These are phyloP conservation scores for Hippocampus barbouri DNA, from an alignment of 2,113 vertebrate genomes.

Conservation along the genomic window DNA sequence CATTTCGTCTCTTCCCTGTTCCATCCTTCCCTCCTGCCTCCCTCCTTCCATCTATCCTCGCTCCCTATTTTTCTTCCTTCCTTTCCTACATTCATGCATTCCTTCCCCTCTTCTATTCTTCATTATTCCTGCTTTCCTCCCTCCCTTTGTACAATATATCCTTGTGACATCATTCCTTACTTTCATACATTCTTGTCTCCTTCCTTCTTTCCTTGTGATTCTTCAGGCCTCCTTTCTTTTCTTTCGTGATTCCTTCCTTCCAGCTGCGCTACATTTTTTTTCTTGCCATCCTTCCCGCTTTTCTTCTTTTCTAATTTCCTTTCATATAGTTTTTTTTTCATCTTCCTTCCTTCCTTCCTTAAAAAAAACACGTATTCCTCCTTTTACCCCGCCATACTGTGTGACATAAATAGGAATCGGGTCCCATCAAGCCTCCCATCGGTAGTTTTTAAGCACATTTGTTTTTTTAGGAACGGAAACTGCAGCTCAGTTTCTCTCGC, in stretches of 20 bases:
- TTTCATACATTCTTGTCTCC: too few relatives aligned
- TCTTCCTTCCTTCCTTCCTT: not conserved
- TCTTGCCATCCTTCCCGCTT: not conserved
- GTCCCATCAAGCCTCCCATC: not conserved
- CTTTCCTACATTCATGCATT: not conserved
- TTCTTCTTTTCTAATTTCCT: too few relatives aligned
- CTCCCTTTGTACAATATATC: too few relatives aligned
- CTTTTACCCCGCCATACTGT: not conserved
- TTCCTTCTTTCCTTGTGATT: too few relatives aligned
- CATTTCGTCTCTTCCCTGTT: not conserved
- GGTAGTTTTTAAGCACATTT: not conserved
- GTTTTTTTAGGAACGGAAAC: slow-evolving; percentile 5
- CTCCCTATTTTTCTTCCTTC: not conserved
- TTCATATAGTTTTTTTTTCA: not conserved
- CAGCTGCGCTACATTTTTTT: too few relatives aligned
- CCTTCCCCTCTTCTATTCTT: not conserved
- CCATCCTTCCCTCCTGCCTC: not conserved
- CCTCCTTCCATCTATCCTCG: not conserved
- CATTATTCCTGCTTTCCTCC: not conserved
- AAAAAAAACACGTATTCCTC: not conserved
- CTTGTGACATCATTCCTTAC: too few relatives aligned
- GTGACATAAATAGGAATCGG: not conserved
- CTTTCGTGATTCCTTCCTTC: too few relatives aligned
- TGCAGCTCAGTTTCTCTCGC: slow-evolving; percentile 26
- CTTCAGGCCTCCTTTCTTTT: too few relatives aligned